Conservation (phyloP, 1,140 invertebrate genomes). For the Cardiocondyla obscurior region DNA sequence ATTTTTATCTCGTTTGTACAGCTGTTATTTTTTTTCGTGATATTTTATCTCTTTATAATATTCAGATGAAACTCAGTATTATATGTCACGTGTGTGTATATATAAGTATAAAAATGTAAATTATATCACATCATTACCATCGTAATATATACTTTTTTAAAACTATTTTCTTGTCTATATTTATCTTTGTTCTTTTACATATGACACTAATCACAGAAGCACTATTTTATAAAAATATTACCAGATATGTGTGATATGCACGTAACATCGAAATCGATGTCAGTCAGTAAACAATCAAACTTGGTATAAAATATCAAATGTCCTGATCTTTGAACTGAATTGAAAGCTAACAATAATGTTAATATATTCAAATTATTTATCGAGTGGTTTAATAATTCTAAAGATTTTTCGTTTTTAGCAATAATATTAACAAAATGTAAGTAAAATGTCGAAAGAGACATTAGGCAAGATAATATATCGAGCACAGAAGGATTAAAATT, state of each 20-base stretch:
- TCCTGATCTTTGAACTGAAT: background rate
- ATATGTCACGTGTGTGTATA: slow-evolving; percentile 46
- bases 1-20: background rate
- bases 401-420: background rate
- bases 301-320: background rate
- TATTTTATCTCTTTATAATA: background rate
- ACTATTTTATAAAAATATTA: background rate
- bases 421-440: background rate
- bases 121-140: slow-evolving; percentile 1
- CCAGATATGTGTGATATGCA: background rate
- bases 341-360: background rate
- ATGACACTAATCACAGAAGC: background rate
- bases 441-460: background rate
- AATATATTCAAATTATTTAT: background rate
- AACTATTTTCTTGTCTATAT: slow-evolving; percentile 20
- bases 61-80: slow-evolving; percentile 63
- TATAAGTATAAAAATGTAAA: slow-evolving; percentile 47
- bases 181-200: background rate
- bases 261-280: background rate
- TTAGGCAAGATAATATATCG: background rate
- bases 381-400: background rate
- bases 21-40: background rate
- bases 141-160: slow-evolving; percentile 61
- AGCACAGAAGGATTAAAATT: slow-evolving; percentile 21
- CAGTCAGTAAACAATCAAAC: too few relatives aligned